A percentile compares a stretch with the other conserved stretches of the same genome.
Evolutionary conservation across 2,888 invertebrate genomes (phyloP).

Genomic region (Leucophora obtusa): DNA sequence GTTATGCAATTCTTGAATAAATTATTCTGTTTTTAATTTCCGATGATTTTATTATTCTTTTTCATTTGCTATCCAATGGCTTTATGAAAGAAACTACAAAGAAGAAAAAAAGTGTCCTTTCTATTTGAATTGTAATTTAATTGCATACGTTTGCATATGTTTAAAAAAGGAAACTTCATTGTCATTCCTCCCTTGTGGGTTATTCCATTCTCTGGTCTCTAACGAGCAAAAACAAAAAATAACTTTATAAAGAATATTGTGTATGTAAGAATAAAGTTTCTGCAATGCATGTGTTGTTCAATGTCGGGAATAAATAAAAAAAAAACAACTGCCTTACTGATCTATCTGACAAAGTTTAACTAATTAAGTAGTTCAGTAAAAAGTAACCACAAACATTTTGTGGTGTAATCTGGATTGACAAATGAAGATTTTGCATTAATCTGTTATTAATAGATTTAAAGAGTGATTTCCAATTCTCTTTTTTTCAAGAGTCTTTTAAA

Average conservation of each 20-base stretch:
- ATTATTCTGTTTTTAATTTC: not conserved
- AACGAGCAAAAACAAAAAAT: constrained; percentile 29
- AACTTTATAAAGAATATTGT: constrained; percentile 14
- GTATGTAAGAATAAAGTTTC: constrained; percentile 12
- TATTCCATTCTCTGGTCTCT: not conserved
- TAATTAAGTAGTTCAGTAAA: constrained; percentile 44
- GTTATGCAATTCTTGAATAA: not conserved
- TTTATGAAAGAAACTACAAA: not conserved
- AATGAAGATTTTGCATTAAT: constrained; percentile 19
- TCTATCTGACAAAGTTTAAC: constrained; percentile 17
- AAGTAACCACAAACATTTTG: constrained; percentile 21
- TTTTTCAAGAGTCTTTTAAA: not conserved
- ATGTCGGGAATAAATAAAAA: constrained; percentile 10
- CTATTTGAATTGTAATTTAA: constrained; percentile 68
- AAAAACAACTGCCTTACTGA: not conserved
- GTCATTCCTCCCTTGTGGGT: not conserved
- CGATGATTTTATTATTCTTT: not conserved
- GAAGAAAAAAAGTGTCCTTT: constrained; percentile 49
- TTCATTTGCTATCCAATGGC: not conserved
- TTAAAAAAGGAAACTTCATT: constrained; percentile 10
- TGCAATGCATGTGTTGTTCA: constrained; percentile 28
- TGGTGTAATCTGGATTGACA: not conserved
- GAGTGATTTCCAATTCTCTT: constrained; percentile 11
- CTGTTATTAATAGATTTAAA: constrained; percentile 5
- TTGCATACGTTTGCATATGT: constrained; percentile 23